Conservation (phyloP, 2,797 vertebrate species). For the Gambelia wislizenii region DNA sequence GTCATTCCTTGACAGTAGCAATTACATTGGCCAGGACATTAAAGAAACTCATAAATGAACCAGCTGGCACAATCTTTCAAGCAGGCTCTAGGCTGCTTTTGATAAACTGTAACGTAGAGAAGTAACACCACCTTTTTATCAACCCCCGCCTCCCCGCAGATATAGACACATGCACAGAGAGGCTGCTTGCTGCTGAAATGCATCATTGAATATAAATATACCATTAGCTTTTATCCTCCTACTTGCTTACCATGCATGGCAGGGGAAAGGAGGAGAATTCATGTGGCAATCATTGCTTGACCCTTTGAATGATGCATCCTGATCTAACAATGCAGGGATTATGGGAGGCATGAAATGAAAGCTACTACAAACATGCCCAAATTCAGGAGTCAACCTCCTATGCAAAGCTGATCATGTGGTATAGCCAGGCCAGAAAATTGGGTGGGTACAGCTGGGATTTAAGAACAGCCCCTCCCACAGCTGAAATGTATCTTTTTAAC, state of each 20-base stretch:
- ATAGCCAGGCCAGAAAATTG: not conserved
- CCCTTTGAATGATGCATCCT: too few relatives aligned
- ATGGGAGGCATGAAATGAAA: not conserved
- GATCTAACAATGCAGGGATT: too few relatives aligned
- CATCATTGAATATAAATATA: not conserved
- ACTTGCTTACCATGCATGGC: not conserved
- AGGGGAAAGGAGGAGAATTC: too few relatives aligned
- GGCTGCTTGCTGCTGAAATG: not conserved
- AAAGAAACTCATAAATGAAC: slow-evolving; percentile 3
- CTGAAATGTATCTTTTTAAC: too few relatives aligned
- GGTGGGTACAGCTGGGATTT: too few relatives aligned
- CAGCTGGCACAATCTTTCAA: slow-evolving; percentile 14
- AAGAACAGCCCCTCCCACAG: too few relatives aligned
- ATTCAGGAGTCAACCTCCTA: not conserved
- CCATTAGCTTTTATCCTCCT: not conserved
- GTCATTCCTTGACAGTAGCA: not conserved
- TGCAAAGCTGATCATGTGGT: not conserved
- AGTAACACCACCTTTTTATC: not conserved
- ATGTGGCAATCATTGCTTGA: not conserved
- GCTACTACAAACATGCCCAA: not conserved
- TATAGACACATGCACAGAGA: not conserved
- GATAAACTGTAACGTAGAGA: not conserved
- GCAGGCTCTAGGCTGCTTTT: not conserved
- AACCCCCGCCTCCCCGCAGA: not conserved
- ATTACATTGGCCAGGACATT: not conserved